phyloP scores from a whole-genome alignment of 2,888 invertebrate genomes.

The Thysanoteuthis rhombus region DNA sequence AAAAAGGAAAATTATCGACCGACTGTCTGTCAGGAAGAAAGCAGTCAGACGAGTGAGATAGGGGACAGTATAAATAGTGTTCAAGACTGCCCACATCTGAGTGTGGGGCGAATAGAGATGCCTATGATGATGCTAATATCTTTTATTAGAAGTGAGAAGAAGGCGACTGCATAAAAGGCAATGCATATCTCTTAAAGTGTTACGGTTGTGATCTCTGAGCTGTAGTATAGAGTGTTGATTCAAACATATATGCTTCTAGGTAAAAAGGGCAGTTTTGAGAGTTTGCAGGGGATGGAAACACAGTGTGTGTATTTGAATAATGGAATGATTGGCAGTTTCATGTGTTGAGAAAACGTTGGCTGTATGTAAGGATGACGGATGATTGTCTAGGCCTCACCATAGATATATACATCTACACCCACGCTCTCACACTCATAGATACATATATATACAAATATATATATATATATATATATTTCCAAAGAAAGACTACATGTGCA shows the following conservation, averaged over 20 bases:
- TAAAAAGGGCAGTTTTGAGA: no score
- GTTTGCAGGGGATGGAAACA: no score
- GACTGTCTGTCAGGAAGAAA: not conserved
- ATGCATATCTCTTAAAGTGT: not conserved
- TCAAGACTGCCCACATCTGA: not conserved
- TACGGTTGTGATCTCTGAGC: no score
- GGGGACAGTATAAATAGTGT: no score
- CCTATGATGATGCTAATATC: no score
- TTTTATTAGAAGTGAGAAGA: not conserved
- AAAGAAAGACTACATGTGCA: not conserved
- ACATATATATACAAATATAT: not conserved
- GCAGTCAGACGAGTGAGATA: not conserved
- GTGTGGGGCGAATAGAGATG: not conserved
- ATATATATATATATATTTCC: not conserved
- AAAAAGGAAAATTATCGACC: not conserved
- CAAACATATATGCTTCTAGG: not conserved
- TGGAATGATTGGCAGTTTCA: no score
- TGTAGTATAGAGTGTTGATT: not conserved
- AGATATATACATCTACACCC: not conserved
- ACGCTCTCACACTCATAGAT: not conserved
- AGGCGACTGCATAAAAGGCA: not conserved
- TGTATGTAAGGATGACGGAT: not conserved
- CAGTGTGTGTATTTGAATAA: not conserved
- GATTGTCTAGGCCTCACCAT: not conserved
- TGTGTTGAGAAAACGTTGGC: no score